Evolutionary conservation across 2,113 vertebrate species (phyloP).

Genomic region (Daboia siamensis): DNA sequence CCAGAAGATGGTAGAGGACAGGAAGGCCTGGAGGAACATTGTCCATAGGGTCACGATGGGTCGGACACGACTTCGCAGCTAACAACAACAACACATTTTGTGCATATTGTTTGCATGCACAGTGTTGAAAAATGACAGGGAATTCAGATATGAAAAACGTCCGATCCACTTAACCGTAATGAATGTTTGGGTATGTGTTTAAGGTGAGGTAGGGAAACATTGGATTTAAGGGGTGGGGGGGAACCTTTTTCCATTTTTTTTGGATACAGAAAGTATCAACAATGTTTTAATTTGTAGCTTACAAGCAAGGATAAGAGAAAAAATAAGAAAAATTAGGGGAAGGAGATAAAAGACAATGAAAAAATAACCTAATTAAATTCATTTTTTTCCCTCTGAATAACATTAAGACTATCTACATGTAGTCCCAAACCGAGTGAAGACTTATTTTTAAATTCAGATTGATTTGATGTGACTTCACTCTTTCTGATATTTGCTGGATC

Average conservation of each 20-base stretch:
- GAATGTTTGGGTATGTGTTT: not conserved
- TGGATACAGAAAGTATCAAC: not conserved
- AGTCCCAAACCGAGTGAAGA: not conserved
- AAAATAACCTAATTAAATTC: not conserved
- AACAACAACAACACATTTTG: not conserved
- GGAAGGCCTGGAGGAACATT: no score
- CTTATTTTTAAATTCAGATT: not conserved
- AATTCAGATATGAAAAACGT: not conserved
- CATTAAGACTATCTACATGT: not conserved
- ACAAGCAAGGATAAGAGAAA: not conserved
- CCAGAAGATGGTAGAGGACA: no score
- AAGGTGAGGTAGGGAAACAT: not conserved
- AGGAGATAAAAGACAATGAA: not conserved
- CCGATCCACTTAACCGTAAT: not conserved
- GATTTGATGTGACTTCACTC: not conserved
- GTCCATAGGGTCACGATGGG: no score
- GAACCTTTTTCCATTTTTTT: not conserved
- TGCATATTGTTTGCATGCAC: not conserved
- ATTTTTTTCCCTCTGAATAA: not conserved
- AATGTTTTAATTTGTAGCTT: not conserved
- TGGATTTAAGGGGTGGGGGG: not conserved
- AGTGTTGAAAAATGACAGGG: not conserved
- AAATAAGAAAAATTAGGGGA: not conserved
- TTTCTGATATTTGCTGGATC: not conserved
- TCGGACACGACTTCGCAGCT: no score